A percentile compares a stretch with the other conserved stretches of the same genome.
Evolutionary conservation across 2,797 vertebrate species (phyloP).

Genomic region (Pangasius larnaudii): DNA sequence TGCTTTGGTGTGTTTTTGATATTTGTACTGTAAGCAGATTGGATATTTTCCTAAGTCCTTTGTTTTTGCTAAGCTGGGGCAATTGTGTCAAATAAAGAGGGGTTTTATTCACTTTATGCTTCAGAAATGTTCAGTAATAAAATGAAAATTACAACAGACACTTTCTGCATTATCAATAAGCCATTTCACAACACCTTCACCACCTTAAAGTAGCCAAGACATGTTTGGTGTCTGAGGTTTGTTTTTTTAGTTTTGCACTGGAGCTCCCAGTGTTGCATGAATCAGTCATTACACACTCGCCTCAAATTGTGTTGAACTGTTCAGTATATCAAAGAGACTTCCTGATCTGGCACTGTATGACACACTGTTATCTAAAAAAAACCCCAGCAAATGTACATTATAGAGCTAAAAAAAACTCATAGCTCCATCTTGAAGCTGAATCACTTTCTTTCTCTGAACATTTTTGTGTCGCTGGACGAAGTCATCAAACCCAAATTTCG

Average conservation of each 20-base stretch:
- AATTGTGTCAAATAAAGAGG: slow-evolving; percentile 67
- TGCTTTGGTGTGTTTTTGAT: slow-evolving; percentile 67
- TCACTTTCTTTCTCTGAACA: neutral
- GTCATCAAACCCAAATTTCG: neutral
- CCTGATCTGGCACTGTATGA: neutral
- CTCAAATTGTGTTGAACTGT: neutral
- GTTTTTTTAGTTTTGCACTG: neutral
- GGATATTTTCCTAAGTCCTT: slow-evolving; percentile 72
- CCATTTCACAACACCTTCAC: slow-evolving; percentile 33
- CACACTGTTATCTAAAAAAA: neutral
- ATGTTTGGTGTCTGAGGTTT: neutral
- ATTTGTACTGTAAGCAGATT: slow-evolving; percentile 70
- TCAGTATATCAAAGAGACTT: neutral
- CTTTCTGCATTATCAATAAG: slow-evolving; percentile 61
- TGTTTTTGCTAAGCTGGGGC: slow-evolving; percentile 65
- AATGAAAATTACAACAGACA: neutral
- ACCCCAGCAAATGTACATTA: neutral
- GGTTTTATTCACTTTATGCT: slow-evolving; percentile 59
- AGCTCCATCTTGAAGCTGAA: neutral
- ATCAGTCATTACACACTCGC: neutral
- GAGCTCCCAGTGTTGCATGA: neutral
- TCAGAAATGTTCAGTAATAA: slow-evolving; percentile 8
- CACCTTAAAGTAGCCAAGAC: neutral
- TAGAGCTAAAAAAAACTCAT: neutral
- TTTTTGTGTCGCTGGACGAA: neutral